A percentile compares a stretch with the other conserved stretches of the same genome.
Evolutionary conservation across 2,888 invertebrate genomes (phyloP).

Genomic region (Coelinius sp.): DNA sequence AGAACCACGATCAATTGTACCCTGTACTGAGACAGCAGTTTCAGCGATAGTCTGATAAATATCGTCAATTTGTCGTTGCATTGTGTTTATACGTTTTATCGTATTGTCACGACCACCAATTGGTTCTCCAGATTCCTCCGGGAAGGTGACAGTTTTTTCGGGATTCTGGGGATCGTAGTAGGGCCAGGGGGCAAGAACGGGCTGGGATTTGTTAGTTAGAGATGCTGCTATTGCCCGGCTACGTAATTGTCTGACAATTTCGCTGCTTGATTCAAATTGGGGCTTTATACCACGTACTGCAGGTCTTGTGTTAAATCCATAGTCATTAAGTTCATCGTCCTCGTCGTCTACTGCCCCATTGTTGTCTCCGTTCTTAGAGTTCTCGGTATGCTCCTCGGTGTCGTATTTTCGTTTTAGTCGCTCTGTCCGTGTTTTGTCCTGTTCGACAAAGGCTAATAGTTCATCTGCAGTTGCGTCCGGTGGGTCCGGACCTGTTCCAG

Average conservation of each 20-base stretch:
- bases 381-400: conserved; percentile 49
- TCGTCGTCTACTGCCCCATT: conserved; percentile 82
- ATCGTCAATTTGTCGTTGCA: conserved; percentile 65
- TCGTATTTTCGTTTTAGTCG: conserved; percentile 82
- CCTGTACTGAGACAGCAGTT: conserved; percentile 55
- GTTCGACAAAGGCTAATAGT: conserved; percentile 86
- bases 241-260: conserved; percentile 86
- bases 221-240: conserved; percentile 72
- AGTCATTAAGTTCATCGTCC: conserved; percentile 93
- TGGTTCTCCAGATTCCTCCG: conserved; percentile 44
- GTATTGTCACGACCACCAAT: conserved; percentile 52
- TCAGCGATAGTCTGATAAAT: conserved; percentile 68
- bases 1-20: conserved; percentile 54
- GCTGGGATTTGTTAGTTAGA: conserved; percentile 52
- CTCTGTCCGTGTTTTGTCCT: conserved; percentile 86
- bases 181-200: conserved; percentile 51
- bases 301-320: conserved; percentile 90
- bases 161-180: conserved; percentile 43
- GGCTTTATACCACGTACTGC: conserved; percentile 92
- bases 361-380: conserved; percentile 68
- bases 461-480: conserved; percentile 76
- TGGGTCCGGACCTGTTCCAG: conserved; percentile 63
- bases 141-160: conserved; percentile 28
- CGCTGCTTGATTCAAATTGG: conserved; percentile 85
- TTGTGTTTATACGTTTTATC: conserved; percentile 65